These are phyloP conservation scores for Lepidocyrtinus sp. DNA, from an alignment of 2,888 invertebrate genomes.

Conservation along the genomic window DNA sequence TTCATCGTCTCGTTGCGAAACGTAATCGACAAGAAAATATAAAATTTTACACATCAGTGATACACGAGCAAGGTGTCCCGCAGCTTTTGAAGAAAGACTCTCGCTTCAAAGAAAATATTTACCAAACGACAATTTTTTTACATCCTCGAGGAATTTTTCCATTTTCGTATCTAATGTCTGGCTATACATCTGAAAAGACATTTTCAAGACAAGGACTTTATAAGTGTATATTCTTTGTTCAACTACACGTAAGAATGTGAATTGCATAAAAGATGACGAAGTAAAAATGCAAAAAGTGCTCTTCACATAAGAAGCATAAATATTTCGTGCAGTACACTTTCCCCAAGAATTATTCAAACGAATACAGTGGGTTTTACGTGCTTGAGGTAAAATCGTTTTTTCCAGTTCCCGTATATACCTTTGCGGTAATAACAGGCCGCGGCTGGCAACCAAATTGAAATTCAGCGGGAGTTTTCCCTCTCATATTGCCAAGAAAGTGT, in stretches of 20 bases:
- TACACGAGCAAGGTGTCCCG: not conserved
- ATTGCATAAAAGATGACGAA: not conserved
- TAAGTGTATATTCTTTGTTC: constrained; percentile 1
- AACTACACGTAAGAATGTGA: not conserved
- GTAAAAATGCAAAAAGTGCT: constrained; percentile 15
- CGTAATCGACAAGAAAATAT: not conserved
- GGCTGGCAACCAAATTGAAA: constrained; percentile 53
- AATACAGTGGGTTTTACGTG: constrained; percentile 27
- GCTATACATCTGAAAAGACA: not conserved
- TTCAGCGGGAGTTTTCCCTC: constrained; percentile 40
- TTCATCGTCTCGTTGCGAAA: not conserved
- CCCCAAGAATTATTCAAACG: constrained; percentile 14
- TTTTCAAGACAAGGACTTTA: not conserved
- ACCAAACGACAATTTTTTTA: not conserved
- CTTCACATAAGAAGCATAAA: constrained; percentile 29
- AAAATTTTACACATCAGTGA: not conserved
- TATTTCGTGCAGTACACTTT: constrained; percentile 43
- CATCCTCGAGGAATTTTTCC: not conserved
- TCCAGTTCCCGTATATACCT: not conserved
- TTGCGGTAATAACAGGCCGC: constrained; percentile 29
- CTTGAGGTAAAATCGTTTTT: constrained; percentile 49
- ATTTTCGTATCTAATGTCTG: not conserved
- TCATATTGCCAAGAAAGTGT: constrained; percentile 30
- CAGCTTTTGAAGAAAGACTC: not conserved
- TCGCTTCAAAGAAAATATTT: not conserved